Conservation (phyloP, 2,888 invertebrate genomes). For the Crocallis elinguaria region DNA sequence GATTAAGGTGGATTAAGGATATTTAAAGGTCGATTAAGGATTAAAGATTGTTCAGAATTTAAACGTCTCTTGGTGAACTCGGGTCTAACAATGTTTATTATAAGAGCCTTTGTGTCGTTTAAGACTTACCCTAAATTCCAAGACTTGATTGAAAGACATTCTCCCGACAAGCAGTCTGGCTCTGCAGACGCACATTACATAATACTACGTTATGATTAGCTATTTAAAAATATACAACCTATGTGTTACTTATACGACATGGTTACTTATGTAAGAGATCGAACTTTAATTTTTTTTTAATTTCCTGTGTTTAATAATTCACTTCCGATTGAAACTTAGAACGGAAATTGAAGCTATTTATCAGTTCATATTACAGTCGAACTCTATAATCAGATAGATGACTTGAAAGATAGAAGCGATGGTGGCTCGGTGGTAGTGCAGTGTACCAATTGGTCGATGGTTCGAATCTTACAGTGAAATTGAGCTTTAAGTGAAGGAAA, state of each 20-base stretch:
- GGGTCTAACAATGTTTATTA: background rate
- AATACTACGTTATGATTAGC: conserved; percentile 6
- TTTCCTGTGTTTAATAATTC: conserved; percentile 30
- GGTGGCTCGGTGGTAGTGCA: too few species aligned
- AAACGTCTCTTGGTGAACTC: too few species aligned
- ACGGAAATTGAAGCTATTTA: background rate
- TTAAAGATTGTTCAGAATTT: too few species aligned
- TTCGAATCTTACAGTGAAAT: too few species aligned
- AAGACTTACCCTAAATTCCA: conserved; percentile 21
- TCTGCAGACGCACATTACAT: conserved; percentile 44
- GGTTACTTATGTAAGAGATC: conserved; percentile 20
- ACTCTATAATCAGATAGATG: too few species aligned
- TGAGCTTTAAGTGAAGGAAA: too few species aligned
- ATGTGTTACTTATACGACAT: conserved; percentile 3
- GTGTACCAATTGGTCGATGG: too few species aligned
- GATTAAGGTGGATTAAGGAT: too few species aligned
- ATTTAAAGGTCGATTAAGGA: too few species aligned
- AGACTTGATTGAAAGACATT: conserved; percentile 30
- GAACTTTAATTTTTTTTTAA: conserved; percentile 30
- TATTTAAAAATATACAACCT: conserved; percentile 8
- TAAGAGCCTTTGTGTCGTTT: background rate
- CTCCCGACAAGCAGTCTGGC: conserved; percentile 59
- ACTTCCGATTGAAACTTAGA: conserved; percentile 13
- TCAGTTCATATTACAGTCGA: too few species aligned
- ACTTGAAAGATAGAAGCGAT: too few species aligned